phyloP scores from a whole-genome alignment of 2,888 invertebrate genomes.

The Tachina grossa region DNA sequence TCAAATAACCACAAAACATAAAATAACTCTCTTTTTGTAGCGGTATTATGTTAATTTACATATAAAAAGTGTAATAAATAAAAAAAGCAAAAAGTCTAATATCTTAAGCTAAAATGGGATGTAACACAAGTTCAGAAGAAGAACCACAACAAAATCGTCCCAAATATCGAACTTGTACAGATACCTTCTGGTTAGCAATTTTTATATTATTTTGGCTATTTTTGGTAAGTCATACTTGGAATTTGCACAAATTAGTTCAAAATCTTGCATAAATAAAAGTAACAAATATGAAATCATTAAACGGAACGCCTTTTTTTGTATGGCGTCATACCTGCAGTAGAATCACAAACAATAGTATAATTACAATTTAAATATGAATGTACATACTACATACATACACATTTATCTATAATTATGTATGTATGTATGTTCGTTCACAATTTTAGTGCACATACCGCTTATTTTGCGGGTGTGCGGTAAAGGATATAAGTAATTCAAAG shows the following conservation, averaged over 20 bases:
- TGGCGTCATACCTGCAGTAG: too few relatives aligned
- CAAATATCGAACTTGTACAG: slow-evolving; percentile 91
- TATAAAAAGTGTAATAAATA: slow-evolving; percentile 35
- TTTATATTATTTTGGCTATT: slow-evolving; percentile 92
- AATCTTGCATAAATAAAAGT: neutral
- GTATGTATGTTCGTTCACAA: too few relatives aligned
- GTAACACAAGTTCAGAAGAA: slow-evolving; percentile 86
- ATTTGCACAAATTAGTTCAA: neutral
- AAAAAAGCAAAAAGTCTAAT: slow-evolving; percentile 12
- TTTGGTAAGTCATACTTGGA: slow-evolving; percentile 86
- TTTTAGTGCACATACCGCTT: too few relatives aligned
- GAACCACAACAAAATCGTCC: slow-evolving; percentile 80
- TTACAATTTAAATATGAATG: too few relatives aligned
- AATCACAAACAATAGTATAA: too few relatives aligned
- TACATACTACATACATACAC: too few relatives aligned
- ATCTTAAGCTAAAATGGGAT: slow-evolving; percentile 85
- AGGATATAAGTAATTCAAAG: too few relatives aligned
- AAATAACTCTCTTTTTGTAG: neutral
- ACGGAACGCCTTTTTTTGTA: too few relatives aligned
- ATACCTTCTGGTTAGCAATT: slow-evolving; percentile 90
- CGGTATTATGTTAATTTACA: slow-evolving; percentile 38
- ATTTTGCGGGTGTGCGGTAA: too few relatives aligned
- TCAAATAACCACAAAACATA: neutral
- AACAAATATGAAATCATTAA: neutral
- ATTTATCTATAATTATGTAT: too few relatives aligned